These are phyloP conservation scores for Anagyrus pseudococci DNA, from an alignment of 2,888 invertebrate genomes.

Conservation along the genomic window DNA sequence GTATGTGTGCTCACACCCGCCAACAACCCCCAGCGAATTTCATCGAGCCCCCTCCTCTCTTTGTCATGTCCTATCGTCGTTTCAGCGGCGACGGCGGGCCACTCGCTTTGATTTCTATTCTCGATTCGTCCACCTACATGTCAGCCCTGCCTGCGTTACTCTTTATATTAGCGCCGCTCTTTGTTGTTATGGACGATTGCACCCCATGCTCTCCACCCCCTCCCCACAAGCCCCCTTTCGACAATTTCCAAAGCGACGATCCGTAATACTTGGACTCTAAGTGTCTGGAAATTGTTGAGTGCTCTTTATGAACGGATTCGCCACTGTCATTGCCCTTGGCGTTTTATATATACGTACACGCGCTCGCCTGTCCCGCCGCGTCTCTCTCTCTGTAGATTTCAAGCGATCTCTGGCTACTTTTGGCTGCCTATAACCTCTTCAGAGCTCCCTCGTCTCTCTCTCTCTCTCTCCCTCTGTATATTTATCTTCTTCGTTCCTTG, in stretches of 20 bases:
- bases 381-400: not conserved
- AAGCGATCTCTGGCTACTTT: too few relatives aligned
- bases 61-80: too few relatives aligned
- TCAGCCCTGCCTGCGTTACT: constrained; percentile 27
- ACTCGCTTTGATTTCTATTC: constrained; percentile 33
- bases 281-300: constrained; percentile 34
- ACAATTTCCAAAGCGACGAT: constrained; percentile 16
- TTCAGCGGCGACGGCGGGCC: too few relatives aligned
- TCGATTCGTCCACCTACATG: constrained; percentile 4
- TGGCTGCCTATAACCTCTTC: too few relatives aligned
- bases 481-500: too few relatives aligned
- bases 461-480: too few relatives aligned
- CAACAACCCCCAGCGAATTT: too few relatives aligned
- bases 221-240: not conserved
- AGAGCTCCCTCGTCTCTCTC: too few relatives aligned
- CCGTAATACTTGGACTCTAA: constrained; percentile 20
- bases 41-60: too few relatives aligned
- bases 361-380: not conserved
- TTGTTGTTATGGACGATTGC: constrained; percentile 9
- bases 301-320: constrained; percentile 31
- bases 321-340: constrained; percentile 9
- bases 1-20: too few relatives aligned
- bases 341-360: not conserved
- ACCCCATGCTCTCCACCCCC: constrained; percentile 9
- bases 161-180: constrained; percentile 9